Conservation (phyloP, 2,888 invertebrate genomes). For the Physocephala rufipes region DNA sequence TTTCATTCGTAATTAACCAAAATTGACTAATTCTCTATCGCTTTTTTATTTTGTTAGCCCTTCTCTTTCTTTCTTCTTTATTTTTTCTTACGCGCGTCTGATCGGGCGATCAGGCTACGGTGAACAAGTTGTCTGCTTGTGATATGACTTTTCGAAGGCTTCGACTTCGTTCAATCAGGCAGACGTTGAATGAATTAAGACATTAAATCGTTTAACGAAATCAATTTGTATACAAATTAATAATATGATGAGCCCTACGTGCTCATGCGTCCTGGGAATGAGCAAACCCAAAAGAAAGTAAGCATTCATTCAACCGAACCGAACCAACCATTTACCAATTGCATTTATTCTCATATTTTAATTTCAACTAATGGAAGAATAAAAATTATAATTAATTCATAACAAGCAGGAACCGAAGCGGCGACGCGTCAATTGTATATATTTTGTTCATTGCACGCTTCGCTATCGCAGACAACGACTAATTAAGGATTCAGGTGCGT, state of each 20-base stretch:
- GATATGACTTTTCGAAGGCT: too few relatives aligned
- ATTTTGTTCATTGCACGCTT: conserved; percentile 30
- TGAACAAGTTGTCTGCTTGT: neutral
- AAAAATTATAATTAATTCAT: conserved; percentile 41
- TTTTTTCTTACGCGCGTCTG: neutral
- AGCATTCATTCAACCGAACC: neutral
- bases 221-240: conserved; percentile 57
- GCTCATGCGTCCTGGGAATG: conserved; percentile 60
- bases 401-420: neutral
- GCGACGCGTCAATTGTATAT: conserved; percentile 9
- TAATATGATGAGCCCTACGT: conserved; percentile 56
- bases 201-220: conserved; percentile 60
- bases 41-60: too few relatives aligned
- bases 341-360: conserved; percentile 20
- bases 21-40: too few relatives aligned
- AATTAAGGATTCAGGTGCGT: conserved; percentile 50
- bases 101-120: neutral
- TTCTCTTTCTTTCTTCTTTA: neutral
- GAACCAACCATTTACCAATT: too few relatives aligned
- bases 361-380: conserved; percentile 37
- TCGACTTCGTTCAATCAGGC: conserved; percentile 19
- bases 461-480: conserved; percentile 45
- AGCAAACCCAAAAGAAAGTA: conserved; percentile 40
- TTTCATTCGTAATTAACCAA: conserved; percentile 25
- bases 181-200: conserved; percentile 51